phyloP scores from a whole-genome alignment of 2,113 vertebrate species.

The Aegithalos caudatus region DNA sequence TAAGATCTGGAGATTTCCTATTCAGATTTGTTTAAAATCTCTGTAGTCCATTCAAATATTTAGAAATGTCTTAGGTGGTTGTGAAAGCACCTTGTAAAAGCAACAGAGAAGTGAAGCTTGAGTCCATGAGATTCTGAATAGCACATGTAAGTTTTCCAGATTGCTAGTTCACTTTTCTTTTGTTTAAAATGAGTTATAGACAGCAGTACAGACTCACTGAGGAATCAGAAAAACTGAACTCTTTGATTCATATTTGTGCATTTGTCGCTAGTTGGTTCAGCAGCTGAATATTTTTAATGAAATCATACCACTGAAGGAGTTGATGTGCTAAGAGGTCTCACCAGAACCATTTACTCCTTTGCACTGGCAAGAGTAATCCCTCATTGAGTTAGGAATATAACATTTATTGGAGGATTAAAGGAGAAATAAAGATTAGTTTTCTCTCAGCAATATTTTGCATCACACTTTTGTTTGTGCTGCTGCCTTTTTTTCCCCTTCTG shows the following conservation, averaged over 20 bases:
- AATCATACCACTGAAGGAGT: background rate
- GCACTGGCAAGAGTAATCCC: background rate
- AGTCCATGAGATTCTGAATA: background rate
- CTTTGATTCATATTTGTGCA: background rate
- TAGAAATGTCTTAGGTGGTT: background rate
- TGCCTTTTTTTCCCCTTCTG: background rate
- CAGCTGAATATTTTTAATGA: background rate
- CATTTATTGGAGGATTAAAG: background rate
- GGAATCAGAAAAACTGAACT: background rate
- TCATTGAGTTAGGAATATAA: background rate
- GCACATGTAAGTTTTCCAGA: fast-evolving
- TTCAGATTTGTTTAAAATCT: background rate
- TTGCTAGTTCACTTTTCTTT: background rate
- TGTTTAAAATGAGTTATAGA: background rate
- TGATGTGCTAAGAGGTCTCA: background rate
- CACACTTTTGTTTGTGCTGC: background rate
- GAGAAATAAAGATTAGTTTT: background rate
- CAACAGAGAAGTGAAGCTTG: background rate
- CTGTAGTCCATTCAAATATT: background rate
- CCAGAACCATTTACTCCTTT: background rate
- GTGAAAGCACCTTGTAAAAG: background rate
- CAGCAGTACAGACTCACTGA: background rate
- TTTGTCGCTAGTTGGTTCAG: background rate
- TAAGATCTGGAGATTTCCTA: background rate
- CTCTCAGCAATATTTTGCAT: background rate